A percentile compares a stretch with the other conserved stretches of the same genome.
Evolutionary conservation across 2,888 invertebrate genomes (phyloP).

Genomic region (Papilio demoleus): DNA sequence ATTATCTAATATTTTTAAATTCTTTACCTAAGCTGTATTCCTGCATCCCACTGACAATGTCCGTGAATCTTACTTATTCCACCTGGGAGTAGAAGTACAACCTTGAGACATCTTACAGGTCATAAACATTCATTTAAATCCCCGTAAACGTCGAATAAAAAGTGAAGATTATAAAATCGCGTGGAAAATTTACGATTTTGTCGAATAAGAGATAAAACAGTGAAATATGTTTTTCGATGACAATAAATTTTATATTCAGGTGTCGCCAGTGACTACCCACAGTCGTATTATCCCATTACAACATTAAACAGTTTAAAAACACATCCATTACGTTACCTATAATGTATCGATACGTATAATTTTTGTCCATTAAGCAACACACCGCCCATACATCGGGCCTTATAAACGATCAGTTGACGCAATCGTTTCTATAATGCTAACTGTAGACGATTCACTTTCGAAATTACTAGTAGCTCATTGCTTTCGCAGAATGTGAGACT

Average conservation of each 20-base stretch:
- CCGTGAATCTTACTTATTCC: no score
- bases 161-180: no score
- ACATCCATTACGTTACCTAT: slow-evolving; percentile 20
- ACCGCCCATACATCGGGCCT: slow-evolving; percentile 14
- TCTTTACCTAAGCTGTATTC: no score
- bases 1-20: no score
- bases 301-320: slow-evolving; percentile 16
- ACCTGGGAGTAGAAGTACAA: no score
- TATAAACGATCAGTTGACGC: slow-evolving; percentile 19
- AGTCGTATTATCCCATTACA: background rate
- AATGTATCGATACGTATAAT: slow-evolving; percentile 25
- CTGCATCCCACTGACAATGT: no score
- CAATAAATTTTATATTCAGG: background rate
- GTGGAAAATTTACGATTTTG: no score
- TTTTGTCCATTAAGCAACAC: slow-evolving; percentile 25
- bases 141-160: no score
- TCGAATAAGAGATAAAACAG: no score
- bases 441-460: slow-evolving; percentile 16
- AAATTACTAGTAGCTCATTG: slow-evolving; percentile 3
- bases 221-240: no score
- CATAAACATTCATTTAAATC: no score
- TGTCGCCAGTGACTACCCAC: background rate
- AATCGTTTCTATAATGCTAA: slow-evolving; percentile 21
- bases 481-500: background rate
- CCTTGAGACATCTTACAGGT: no score